Conservation (phyloP, 2,797 vertebrate genomes). For the Lycodopsis pacificus region DNA sequence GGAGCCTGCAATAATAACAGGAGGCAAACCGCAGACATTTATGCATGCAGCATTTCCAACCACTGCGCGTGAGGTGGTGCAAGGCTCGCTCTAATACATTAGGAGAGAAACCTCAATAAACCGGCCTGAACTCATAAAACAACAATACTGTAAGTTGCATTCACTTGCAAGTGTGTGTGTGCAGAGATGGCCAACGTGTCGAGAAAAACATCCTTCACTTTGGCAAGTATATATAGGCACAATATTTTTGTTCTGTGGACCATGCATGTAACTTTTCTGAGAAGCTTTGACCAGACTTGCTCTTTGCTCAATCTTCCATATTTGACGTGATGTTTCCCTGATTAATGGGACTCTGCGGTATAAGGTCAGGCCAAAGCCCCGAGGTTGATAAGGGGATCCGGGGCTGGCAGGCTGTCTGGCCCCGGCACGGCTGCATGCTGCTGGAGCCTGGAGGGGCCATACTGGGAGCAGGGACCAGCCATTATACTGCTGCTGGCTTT, state of each 20-base stretch:
- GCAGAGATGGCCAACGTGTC: background rate
- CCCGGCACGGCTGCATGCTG: conserved; percentile 39
- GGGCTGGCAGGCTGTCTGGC: conserved; percentile 73
- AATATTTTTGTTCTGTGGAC: background rate
- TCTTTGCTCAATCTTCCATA: conserved; percentile 44
- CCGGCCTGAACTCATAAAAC: conserved; percentile 16
- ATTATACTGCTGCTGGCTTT: conserved; percentile 71
- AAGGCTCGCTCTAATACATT: conserved; percentile 17
- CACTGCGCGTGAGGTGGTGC: conserved; percentile 50
- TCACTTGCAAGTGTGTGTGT: background rate
- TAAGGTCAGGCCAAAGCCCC: conserved; percentile 57
- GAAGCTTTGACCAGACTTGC: conserved; percentile 50
- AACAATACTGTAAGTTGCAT: background rate
- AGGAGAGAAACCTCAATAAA: conserved; percentile 28
- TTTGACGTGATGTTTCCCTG: conserved; percentile 59
- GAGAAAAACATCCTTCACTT: background rate
- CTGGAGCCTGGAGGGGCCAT: conserved; percentile 63
- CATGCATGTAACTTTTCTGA: conserved; percentile 15
- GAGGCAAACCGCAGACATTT: conserved; percentile 71
- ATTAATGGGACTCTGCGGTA: conserved; percentile 67
- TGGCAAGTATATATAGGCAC: background rate
- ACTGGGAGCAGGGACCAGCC: conserved; percentile 62
- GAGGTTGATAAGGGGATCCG: conserved; percentile 76
- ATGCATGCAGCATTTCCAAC: conserved; percentile 58
- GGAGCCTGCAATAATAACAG: conserved; percentile 61